Conservation (phyloP, 2,888 invertebrate genomes). For the Temnothorax unifasciatus region DNA sequence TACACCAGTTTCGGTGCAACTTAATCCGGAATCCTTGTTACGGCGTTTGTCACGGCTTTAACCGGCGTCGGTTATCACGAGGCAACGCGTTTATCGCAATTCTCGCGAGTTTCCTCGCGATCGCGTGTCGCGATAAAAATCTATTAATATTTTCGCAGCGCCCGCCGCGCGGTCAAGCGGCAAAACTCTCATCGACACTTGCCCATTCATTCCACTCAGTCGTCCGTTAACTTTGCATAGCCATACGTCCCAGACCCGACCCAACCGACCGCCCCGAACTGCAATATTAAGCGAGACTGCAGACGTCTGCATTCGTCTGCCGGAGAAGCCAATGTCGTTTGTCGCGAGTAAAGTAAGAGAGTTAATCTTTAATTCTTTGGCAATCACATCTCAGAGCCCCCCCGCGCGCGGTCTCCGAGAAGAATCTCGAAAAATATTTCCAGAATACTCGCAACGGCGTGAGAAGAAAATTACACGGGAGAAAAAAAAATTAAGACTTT, state of each 20-base stretch:
- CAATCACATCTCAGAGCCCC: neutral
- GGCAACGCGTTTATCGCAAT: neutral
- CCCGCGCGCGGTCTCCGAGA: neutral
- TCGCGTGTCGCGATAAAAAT: neutral
- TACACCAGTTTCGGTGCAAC: neutral
- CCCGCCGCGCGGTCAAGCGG: neutral
- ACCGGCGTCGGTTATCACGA: neutral
- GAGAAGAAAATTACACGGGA: neutral
- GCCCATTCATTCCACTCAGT: constrained; percentile 37
- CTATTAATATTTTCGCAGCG: constrained; percentile 37
- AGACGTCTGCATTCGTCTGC: neutral
- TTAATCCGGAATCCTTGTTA: constrained; percentile 31
- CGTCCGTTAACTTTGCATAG: constrained; percentile 42
- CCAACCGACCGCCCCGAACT: neutral
- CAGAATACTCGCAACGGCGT: neutral
- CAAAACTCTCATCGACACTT: constrained; percentile 42
- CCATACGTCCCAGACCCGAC: neutral
- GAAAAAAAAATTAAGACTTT: neutral
- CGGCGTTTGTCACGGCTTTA: neutral
- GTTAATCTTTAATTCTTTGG: neutral
- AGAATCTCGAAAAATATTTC: neutral
- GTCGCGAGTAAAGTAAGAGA: neutral
- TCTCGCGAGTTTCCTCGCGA: neutral
- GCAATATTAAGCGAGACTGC: constrained; percentile 20
- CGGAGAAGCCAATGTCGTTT: neutral